These are phyloP conservation scores for Drosophila seclusa DNA, from an alignment of 2,888 invertebrate genomes.

Conservation along the genomic window DNA sequence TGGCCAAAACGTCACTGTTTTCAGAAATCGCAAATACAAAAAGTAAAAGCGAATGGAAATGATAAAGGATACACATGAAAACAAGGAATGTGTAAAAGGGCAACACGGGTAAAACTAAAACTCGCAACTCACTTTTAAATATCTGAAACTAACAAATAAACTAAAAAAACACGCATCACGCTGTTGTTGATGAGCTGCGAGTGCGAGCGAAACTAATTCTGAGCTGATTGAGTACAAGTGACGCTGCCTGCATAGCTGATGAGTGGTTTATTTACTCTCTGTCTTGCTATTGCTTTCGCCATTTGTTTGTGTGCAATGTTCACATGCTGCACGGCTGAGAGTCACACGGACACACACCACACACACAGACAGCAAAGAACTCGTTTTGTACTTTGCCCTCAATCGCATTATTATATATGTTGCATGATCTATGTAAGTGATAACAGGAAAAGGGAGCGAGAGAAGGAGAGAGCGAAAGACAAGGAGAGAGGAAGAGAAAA, in stretches of 20 bases:
- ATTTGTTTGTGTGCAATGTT: constrained; percentile 37
- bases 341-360: not conserved
- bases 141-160: not conserved
- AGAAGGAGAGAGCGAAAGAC: not conserved
- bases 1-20: constrained; percentile 56
- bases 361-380: not conserved
- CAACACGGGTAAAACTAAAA: not conserved
- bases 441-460: not conserved
- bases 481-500: not conserved
- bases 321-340: constrained; percentile 18
- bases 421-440: not conserved
- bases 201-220: constrained; percentile 42
- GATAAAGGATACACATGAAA: not conserved
- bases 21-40: constrained; percentile 21
- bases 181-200: constrained; percentile 38
- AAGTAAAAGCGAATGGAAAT: constrained; percentile 1
- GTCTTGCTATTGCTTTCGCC: constrained; percentile 4
- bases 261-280: constrained; percentile 6
- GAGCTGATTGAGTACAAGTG: constrained; percentile 14
- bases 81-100: constrained; percentile 22
- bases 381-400: constrained; percentile 27
- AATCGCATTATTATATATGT: constrained; percentile 25
- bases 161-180: not conserved
- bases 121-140: constrained; percentile 29
- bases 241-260: constrained; percentile 16